These are phyloP conservation scores for Bufo bufo DNA, from an alignment of 2,113 vertebrate genomes.

Conservation along the genomic window DNA sequence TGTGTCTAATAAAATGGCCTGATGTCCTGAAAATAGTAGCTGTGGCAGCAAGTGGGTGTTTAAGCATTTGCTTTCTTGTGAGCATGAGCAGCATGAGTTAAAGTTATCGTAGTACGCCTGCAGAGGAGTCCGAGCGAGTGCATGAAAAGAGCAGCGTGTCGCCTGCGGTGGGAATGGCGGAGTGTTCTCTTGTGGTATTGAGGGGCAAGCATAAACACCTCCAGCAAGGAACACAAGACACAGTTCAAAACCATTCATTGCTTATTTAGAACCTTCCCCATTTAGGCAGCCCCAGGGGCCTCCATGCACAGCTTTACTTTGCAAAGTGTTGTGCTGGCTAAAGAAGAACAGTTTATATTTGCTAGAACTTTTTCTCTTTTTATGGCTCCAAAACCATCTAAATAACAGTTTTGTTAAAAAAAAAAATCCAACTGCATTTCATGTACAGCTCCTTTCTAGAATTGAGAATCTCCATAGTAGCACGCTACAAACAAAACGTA, in stretches of 20 bases:
- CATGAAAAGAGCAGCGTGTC: constrained; percentile 34
- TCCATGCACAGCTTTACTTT: background rate
- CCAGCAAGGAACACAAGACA: background rate
- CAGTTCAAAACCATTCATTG: constrained; percentile 14
- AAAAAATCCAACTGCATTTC: background rate
- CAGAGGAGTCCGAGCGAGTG: constrained; percentile 4
- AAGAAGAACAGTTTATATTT: background rate
- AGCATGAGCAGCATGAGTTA: constrained; percentile 35
- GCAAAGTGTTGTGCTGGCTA: background rate
- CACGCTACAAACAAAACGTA: too few species aligned
- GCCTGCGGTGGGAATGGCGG: constrained; percentile 35
- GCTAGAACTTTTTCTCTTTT: background rate
- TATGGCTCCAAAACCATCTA: too few species aligned
- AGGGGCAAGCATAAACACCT: constrained; percentile 25
- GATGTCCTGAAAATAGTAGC: background rate
- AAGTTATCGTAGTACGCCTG: constrained; percentile 37
- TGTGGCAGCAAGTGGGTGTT: background rate
- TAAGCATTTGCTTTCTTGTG: background rate
- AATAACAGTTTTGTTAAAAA: background rate
- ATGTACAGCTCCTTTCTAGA: background rate
- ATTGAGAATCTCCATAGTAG: background rate
- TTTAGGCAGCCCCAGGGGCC: constrained; percentile 2
- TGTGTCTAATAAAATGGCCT: constrained; percentile 3
- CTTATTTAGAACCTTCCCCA: constrained; percentile 31
- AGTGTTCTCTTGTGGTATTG: constrained; percentile 41